These are phyloP conservation scores for Poecile atricapillus DNA, from an alignment of 2,113 vertebrate species.

Conservation along the genomic window DNA sequence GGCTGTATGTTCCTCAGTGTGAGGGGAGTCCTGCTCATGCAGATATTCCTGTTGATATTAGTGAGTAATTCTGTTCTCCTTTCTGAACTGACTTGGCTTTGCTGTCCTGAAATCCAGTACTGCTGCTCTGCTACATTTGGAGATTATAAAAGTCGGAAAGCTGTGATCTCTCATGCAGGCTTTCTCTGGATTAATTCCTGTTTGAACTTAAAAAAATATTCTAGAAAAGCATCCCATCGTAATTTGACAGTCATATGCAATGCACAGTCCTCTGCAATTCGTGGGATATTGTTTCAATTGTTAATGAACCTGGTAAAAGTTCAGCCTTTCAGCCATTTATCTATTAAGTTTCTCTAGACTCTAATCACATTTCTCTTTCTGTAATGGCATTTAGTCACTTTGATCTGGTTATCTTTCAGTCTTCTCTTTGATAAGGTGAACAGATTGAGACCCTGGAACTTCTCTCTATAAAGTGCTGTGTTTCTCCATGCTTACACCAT, in stretches of 20 bases:
- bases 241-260: neutral
- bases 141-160: conserved; percentile 12
- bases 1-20: neutral
- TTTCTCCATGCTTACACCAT: neutral
- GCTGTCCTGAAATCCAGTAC: neutral
- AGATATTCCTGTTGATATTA: neutral
- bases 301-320: conserved; percentile 38
- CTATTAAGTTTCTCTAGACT: neutral
- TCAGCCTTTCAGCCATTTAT: neutral
- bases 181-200: conserved; percentile 44
- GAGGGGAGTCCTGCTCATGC: neutral
- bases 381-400: neutral
- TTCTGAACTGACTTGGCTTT: neutral
- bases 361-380: neutral
- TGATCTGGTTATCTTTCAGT: conserved; percentile 1
- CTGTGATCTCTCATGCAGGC: neutral
- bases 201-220: conserved; percentile 23
- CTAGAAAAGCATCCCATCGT: neutral
- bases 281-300: neutral
- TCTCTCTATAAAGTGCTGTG: neutral
- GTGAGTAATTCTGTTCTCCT: neutral
- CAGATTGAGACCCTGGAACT: neutral
- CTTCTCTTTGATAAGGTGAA: neutral
- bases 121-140: neutral
- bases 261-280: neutral